A percentile compares a stretch with the other conserved stretches of the same genome.
Conservation (phyloP, 2,113 vertebrate genomes). For the Limnothrissa miodon region DNA sequence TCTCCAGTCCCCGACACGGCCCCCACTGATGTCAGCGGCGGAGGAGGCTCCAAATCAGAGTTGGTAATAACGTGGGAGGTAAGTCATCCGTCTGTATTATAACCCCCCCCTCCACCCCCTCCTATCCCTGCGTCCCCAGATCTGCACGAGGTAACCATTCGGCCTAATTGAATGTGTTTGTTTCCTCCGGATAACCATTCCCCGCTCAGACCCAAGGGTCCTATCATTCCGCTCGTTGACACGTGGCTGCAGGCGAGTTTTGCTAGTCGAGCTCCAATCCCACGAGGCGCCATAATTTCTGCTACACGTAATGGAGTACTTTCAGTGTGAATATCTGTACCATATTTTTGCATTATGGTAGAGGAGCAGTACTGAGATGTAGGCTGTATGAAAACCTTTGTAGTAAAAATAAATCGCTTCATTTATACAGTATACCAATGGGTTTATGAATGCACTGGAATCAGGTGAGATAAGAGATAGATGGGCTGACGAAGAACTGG, state of each 20-base stretch:
- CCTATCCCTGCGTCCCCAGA: neutral
- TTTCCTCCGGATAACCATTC: slow-evolving; percentile 46
- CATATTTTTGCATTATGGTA: neutral
- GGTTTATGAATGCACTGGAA: no score
- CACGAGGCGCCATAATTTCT: neutral
- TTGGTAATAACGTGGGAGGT: slow-evolving; percentile 97
- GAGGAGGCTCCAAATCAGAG: slow-evolving; percentile 90
- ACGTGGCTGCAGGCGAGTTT: slow-evolving; percentile 20
- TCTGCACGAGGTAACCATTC: slow-evolving; percentile 47
- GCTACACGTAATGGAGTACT: slow-evolving; percentile 22
- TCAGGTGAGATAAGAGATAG: no score
- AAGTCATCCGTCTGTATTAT: slow-evolving; percentile 76
- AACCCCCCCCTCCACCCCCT: neutral
- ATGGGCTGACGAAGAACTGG: no score
- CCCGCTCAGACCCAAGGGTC: slow-evolving; percentile 40
- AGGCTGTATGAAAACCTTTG: neutral
- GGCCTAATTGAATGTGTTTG: slow-evolving; percentile 51
- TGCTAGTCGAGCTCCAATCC: neutral
- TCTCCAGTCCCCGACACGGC: slow-evolving; percentile 84
- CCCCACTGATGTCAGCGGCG: slow-evolving; percentile 88
- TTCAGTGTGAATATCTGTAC: neutral
- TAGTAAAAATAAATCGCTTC: no score
- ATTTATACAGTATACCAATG: no score
- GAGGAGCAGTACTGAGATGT: neutral
- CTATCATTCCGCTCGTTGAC: slow-evolving; percentile 44